Evolutionary conservation across 2,888 invertebrate genomes (phyloP), one percentile per base, ranked within the genome.

Genomic region (Liodrosophila aerea): DNA sequence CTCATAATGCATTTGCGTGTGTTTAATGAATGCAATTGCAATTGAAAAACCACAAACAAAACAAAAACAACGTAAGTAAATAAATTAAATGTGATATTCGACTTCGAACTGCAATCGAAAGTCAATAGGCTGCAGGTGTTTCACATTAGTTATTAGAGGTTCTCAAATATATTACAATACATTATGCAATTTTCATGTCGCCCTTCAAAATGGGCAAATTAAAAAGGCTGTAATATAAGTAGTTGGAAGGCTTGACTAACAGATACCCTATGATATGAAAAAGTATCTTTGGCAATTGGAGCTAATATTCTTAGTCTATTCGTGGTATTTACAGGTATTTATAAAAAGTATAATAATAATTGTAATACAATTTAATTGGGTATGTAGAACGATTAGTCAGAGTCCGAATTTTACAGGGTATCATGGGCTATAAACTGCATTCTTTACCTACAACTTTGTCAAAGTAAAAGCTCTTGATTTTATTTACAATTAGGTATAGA

Each of bases 1-100:
- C 34, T 40, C 51, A 18, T 39, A 53, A 31, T 59, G 53, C 74
- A 78, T 78, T 84, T 86, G 84, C 84, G 86, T 85, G 84, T 65
- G 34, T 12, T 43, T 86, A 85, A 85, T 76, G 67, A 75, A 81
- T 70, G 63, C 67, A 68, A 70, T 8, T 50, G 22, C 22, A 58
- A n/a, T n/a, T n/a, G n/a, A n/a, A n/a, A n/a, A 65, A 66, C 67
- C 69, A 65, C 64, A 68, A 58, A 45, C 64, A 41, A 52, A 44
- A 43, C 36, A 46, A 37, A 44, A 58, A 57, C 40, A 18, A 22
- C 22, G 22, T 39, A n/a, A 18, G 30, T 43, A 50, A 40, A 47
- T 27, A 53, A 34, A 66, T 59, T 56, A 44, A 73, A 46, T 61
- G 56, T 56, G 61, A 62, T 64, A 62, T 64, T 64, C 54, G 58